These are phyloP conservation scores for Sitobion miscanthi DNA, from an alignment of 1,140 invertebrate genomes.

Conservation along the genomic window DNA sequence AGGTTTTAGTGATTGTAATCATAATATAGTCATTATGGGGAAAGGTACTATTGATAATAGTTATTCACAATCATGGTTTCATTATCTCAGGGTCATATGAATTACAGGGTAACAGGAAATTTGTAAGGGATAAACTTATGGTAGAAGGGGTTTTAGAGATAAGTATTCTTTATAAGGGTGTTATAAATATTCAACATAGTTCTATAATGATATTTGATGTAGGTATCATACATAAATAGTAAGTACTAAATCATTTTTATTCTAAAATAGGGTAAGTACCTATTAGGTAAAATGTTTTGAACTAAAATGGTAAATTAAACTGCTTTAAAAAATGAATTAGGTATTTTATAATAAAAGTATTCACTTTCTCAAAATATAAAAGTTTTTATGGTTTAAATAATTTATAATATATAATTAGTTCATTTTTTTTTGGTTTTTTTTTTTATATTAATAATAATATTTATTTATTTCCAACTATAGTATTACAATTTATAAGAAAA, in stretches of 20 bases:
- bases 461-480: no score
- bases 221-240: no score
- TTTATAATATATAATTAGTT: no score
- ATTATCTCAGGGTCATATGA: neutral
- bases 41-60: neutral
- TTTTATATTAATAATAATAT: no score
- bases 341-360: neutral
- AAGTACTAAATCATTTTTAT: neutral
- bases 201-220: neutral
- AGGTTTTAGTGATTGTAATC: slow-evolving; percentile 19
- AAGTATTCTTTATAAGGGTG: neutral
- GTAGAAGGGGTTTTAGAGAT: neutral
- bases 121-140: neutral
- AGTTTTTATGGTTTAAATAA: no score
- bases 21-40: neutral
- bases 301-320: neutral
- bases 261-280: neutral
- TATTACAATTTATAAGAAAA: no score
- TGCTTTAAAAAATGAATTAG: neutral
- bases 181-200: neutral
- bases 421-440: no score
- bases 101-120: neutral
- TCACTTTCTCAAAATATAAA: neutral
- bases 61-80: neutral
- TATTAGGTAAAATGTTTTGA: neutral